A percentile compares a stretch with the other conserved stretches of the same genome.
Evolutionary conservation across 2,113 vertebrate species (phyloP).

Genomic region (Cervus canadensis): DNA sequence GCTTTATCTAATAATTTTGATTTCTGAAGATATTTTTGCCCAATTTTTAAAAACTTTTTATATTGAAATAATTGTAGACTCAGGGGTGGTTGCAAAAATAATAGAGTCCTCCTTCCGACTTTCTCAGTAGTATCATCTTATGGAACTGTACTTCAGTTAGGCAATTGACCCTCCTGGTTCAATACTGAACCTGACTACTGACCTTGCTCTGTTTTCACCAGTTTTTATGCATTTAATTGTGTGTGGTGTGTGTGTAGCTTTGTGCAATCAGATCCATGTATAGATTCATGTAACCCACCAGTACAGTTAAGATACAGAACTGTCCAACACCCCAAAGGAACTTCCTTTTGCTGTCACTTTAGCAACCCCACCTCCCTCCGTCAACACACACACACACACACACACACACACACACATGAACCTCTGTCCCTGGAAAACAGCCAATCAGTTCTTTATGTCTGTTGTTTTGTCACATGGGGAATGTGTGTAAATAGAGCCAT

Average conservation of each 20-base stretch:
- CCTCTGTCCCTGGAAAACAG: background rate
- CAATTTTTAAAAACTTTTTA: background rate
- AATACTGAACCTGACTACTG: background rate
- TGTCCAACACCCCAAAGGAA: background rate
- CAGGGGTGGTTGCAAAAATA: background rate
- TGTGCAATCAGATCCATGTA: background rate
- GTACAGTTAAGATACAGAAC: background rate
- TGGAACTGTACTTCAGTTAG: background rate
- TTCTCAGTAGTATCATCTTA: background rate
- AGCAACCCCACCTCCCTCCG: background rate
- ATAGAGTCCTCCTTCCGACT: background rate
- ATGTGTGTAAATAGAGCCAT: background rate
- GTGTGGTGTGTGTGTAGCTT: background rate
- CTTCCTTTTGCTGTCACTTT: background rate
- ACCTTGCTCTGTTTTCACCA: background rate
- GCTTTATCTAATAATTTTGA: background rate
- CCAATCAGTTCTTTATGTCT: background rate
- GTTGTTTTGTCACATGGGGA: background rate
- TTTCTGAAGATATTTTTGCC: background rate
- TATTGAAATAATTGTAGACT: background rate
- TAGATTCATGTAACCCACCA: background rate
- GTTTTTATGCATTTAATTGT: background rate
- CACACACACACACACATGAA: background rate
- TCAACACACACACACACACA: background rate
- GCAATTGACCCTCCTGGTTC: fast-evolving